These are phyloP conservation scores for Megalopta genalis DNA, from an alignment of 1,140 invertebrate species.

Conservation along the genomic window DNA sequence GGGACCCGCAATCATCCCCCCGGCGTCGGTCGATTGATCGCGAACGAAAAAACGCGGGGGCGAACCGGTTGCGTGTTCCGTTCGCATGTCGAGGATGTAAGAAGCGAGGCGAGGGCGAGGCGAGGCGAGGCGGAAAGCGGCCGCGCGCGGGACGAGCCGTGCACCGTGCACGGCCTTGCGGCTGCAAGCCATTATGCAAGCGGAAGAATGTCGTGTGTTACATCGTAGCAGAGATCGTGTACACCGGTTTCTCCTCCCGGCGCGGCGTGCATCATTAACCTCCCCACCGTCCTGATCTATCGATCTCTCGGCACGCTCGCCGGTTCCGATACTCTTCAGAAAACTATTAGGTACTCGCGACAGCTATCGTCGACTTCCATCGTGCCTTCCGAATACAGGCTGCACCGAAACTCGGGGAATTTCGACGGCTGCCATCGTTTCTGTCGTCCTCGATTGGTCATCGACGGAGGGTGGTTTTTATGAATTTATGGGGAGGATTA, in stretches of 20 bases:
- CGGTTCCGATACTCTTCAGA: neutral
- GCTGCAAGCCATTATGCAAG: constrained; percentile 46
- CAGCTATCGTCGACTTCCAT: too few species aligned
- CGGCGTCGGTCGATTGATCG: constrained; percentile 14
- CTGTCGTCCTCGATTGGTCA: too few species aligned
- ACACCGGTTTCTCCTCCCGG: constrained; percentile 4
- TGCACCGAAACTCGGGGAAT: too few species aligned
- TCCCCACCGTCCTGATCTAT: constrained; percentile 43
- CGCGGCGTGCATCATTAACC: constrained; percentile 28
- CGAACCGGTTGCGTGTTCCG: constrained; percentile 28
- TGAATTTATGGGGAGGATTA: too few species aligned
- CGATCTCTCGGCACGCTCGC: constrained; percentile 23
- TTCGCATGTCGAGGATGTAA: constrained; percentile 19
- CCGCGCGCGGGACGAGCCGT: neutral
- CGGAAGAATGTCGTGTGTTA: constrained; percentile 51
- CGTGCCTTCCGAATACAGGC: too few species aligned
- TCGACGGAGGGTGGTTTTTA: too few species aligned
- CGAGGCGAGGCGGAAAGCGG: neutral
- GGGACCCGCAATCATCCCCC: constrained; percentile 11
- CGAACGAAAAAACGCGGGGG: constrained; percentile 7
- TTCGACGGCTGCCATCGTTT: too few species aligned
- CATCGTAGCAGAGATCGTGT: constrained; percentile 12
- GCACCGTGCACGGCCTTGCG: constrained; percentile 17
- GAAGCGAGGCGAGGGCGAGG: too few species aligned
- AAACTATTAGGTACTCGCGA: too few species aligned